Evolutionary conservation across 2,797 vertebrate genomes (phyloP).

Genomic region (Esox masquinongy): DNA sequence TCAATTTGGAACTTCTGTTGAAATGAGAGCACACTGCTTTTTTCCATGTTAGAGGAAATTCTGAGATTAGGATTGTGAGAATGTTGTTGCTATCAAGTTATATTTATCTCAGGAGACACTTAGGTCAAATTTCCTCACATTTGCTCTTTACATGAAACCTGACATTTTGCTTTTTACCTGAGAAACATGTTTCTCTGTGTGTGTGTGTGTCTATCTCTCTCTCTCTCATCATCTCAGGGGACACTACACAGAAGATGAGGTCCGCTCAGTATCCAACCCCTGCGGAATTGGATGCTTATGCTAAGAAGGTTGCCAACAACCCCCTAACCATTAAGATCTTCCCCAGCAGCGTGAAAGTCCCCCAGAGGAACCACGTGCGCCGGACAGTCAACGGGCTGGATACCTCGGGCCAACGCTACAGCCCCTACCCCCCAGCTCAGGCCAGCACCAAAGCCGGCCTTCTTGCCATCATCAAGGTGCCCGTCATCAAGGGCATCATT

Average conservation of each 20-base stretch:
- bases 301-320: slow-evolving; percentile 99
- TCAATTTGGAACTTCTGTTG: slow-evolving; percentile 18
- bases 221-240: slow-evolving; percentile 79
- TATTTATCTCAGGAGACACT: slow-evolving; percentile 25
- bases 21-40: not conserved
- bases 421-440: slow-evolving; percentile 95
- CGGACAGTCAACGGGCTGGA: slow-evolving; percentile 98
- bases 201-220: slow-evolving; percentile 26
- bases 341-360: slow-evolving; percentile 99
- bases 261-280: slow-evolving; percentile 99
- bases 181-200: slow-evolving; percentile 33
- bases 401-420: slow-evolving; percentile 96
- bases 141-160: slow-evolving; percentile 33
- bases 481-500: slow-evolving; percentile 87
- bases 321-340: slow-evolving; percentile 99
- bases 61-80: slow-evolving; percentile 45
- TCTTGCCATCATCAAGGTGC: slow-evolving; percentile 92
- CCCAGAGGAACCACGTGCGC: slow-evolving; percentile 97
- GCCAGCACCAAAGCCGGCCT: slow-evolving; percentile 91
- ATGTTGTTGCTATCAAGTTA: slow-evolving; percentile 40
- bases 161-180: slow-evolving; percentile 38
- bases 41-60: slow-evolving; percentile 20
- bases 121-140: slow-evolving; percentile 55
- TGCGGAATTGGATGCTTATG: slow-evolving; percentile 99
- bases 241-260: slow-evolving; percentile 99